Evolutionary conservation across 2,888 invertebrate species (phyloP).

Genomic region (Cerceris ruficornis): DNA sequence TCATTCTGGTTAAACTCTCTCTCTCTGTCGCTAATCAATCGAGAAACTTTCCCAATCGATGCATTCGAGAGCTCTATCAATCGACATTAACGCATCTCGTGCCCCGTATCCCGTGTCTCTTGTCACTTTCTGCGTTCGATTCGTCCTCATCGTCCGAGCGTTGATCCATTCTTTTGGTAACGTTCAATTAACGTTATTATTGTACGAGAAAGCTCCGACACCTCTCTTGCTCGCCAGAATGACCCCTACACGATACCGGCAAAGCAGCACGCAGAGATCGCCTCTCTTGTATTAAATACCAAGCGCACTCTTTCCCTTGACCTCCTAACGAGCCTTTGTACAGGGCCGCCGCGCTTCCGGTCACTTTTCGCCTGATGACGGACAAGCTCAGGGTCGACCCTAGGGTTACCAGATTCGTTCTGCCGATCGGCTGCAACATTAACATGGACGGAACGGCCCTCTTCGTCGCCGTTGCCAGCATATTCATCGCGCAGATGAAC

Average conservation of each 20-base stretch:
- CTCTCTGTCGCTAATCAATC: conserved; percentile 11
- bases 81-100: conserved; percentile 19
- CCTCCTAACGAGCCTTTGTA: conserved; percentile 76
- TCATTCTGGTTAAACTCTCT: conserved; percentile 64
- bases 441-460: conserved; percentile 96
- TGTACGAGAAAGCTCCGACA: no score
- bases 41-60: conserved; percentile 21
- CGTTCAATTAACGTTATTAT: no score
- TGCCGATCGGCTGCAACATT: conserved; percentile 95
- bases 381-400: conserved; percentile 91
- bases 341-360: conserved; percentile 92
- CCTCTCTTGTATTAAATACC: conserved; percentile 32
- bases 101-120: conserved; percentile 20
- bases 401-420: conserved; percentile 92
- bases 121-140: conserved; percentile 16
- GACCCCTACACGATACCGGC: conserved; percentile 64
- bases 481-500: conserved; percentile 95
- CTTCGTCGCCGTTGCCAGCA: conserved; percentile 93
- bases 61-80: conserved; percentile 24
- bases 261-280: conserved; percentile 46
- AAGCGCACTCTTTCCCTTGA: conserved; percentile 29
- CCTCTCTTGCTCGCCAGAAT: conserved; percentile 65
- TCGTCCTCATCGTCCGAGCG: conserved; percentile 11
- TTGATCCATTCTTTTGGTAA: no score
- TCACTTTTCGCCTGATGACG: conserved; percentile 93